Conservation (phyloP, 1,140 invertebrate species). For the Lethrus apterus region DNA sequence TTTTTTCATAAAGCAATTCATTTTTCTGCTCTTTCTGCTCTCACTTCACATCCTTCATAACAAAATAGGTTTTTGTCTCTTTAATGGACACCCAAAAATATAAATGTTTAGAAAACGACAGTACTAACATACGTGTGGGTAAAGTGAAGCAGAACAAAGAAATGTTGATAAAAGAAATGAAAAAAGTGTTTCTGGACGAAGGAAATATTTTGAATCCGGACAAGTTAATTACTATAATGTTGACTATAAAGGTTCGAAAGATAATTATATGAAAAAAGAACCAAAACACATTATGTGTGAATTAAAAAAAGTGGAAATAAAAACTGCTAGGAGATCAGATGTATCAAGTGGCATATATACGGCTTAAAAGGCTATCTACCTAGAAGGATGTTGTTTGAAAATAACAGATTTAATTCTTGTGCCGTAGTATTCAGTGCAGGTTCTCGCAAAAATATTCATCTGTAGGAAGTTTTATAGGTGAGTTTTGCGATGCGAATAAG, state of each 20-base stretch:
- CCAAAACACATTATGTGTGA: slow-evolving; percentile 47
- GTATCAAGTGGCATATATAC: slow-evolving; percentile 40
- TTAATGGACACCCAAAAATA: slow-evolving; percentile 48
- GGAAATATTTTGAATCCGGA: slow-evolving; percentile 51
- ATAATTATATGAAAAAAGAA: slow-evolving; percentile 38
- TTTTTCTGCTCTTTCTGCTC: too few relatives aligned
- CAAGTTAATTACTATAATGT: slow-evolving; percentile 54
- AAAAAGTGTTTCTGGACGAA: slow-evolving; percentile 52
- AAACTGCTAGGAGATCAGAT: slow-evolving; percentile 44
- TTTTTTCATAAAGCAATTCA: too few relatives aligned
- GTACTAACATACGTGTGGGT: slow-evolving; percentile 39
- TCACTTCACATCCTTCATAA: too few relatives aligned
- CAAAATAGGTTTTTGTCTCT: too few relatives aligned
- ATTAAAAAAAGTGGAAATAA: slow-evolving; percentile 42
- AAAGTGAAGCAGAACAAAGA: slow-evolving; percentile 49
- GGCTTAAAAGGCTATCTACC: slow-evolving; percentile 42
- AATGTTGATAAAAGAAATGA: slow-evolving; percentile 50
- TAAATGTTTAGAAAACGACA: slow-evolving; percentile 43
- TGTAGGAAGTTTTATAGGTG: slow-evolving; percentile 65
- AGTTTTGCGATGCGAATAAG: too few relatives aligned
- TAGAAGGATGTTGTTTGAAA: slow-evolving; percentile 36
- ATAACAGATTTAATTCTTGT: slow-evolving; percentile 55
- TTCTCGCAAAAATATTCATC: slow-evolving; percentile 59
- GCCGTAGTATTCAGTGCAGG: slow-evolving; percentile 70
- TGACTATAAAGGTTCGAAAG: slow-evolving; percentile 43